Percentiles rank a stretch among this genome's conserved stretches.
These are phyloP conservation scores for Lontra canadensis DNA, from an alignment of 2,113 vertebrate genomes.

Conservation along the genomic window DNA sequence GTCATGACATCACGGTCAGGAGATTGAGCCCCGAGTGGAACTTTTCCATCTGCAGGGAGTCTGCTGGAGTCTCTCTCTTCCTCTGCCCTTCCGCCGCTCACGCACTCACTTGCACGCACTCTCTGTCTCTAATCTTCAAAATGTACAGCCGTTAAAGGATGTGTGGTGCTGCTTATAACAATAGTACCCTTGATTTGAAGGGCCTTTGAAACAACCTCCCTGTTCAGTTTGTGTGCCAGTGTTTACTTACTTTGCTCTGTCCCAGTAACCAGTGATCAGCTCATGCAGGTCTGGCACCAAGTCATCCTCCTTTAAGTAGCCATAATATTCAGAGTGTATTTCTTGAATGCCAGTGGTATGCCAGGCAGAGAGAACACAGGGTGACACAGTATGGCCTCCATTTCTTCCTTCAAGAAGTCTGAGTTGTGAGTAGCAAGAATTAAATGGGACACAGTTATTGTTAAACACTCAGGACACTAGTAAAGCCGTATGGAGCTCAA, in stretches of 20 bases:
- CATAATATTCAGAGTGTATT: background rate
- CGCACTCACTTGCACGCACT: too few relatives aligned
- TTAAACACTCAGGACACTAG: background rate
- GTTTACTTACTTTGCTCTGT: too few relatives aligned
- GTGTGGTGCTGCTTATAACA: background rate
- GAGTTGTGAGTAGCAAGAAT: background rate
- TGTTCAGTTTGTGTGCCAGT: background rate
- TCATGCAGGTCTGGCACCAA: background rate
- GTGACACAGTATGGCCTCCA: background rate
- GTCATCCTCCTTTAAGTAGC: background rate
- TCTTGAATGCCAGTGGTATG: background rate
- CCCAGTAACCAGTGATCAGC: background rate
- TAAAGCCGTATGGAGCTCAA: background rate
- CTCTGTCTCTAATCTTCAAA: background rate
- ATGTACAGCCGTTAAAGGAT: background rate
- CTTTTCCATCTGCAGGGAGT: too few relatives aligned
- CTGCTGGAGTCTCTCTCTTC: too few relatives aligned
- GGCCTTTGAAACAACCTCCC: background rate
- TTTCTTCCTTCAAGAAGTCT: background rate
- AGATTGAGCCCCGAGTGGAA: too few relatives aligned
- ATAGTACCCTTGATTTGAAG: background rate
- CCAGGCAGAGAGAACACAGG: background rate
- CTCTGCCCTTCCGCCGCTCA: too few relatives aligned
- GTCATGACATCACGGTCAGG: too few relatives aligned
- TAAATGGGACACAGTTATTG: background rate